Evolutionary conservation across 1,140 invertebrate genomes (phyloP), one percentile per base, ranked within the genome.

Genomic region (Zaprionus africanus): DNA sequence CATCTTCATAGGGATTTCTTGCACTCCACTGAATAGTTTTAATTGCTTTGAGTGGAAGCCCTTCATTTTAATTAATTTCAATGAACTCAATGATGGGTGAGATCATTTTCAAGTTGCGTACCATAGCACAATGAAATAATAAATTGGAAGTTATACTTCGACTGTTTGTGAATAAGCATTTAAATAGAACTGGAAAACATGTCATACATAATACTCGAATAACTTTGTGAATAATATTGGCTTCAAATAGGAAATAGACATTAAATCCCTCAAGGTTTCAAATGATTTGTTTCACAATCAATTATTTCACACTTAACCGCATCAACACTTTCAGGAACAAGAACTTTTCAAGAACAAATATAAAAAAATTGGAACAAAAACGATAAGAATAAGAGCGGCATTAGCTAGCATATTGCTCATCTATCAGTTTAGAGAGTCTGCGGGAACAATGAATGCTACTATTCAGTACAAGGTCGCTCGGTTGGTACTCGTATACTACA

Each of bases 381-480:
- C 24, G 54, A 58, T 66, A 57, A 34, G 38, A 28, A 31, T 31
- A n/a, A 4, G n/a, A 46, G n/a, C 28, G 24, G 6, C 15, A 49
- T 38, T 66, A 72, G 34, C 57, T 28, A 0, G 13, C 12, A 6
- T 51, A 24, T 15, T 7, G 34, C 22, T 51, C 11, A 5, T 51
- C 36, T 54, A 62, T 65, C 54, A 58, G 61, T 13, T n/a, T n/a
- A n/a, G 41, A 11, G 15, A 26, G 38, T 59, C 11, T 61, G 19
- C 24, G 7, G 19, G 17, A 13, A 61, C 58, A 69, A 43, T 41
- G 67, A 61, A 12, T 19, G 36, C 19, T 17, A 63, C 22, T 28
- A 70, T 75, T 62, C 53, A 7, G 59, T 51, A 63, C 72, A 75
- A 75, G 72, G 72, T 70, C 34, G 51, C 11, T 17, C 15, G n/a